Conservation (phyloP, 2,113 vertebrate species). For the Elanus axillaris region DNA sequence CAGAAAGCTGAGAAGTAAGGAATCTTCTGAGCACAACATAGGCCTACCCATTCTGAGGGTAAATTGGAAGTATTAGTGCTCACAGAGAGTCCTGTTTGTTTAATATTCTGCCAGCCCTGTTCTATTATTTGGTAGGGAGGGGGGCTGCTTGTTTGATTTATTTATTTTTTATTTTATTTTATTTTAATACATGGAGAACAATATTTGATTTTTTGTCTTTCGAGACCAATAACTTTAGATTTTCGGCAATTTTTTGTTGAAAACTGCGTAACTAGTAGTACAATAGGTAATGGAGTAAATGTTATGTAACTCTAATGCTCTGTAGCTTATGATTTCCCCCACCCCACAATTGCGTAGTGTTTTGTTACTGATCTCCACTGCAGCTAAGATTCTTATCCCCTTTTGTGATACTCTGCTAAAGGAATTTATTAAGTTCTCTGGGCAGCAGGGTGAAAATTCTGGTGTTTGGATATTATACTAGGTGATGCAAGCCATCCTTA, state of each 20-base stretch:
- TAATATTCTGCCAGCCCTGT: background rate
- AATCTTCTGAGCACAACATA: background rate
- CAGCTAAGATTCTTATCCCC: background rate
- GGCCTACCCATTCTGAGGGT: background rate
- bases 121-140: background rate
- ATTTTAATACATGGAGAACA: background rate
- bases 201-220: background rate
- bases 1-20: background rate
- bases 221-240: background rate
- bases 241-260: background rate
- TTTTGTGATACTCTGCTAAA: background rate
- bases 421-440: background rate
- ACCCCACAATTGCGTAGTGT: fast-evolving
- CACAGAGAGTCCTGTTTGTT: background rate
- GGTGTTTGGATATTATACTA: background rate
- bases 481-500: background rate
- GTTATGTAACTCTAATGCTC: background rate
- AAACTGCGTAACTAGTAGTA: background rate
- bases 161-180: too few species aligned
- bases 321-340: background rate
- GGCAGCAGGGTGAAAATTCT: background rate
- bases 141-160: fast-evolving
- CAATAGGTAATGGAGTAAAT: background rate
- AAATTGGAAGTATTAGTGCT: background rate
- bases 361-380: background rate